Evolutionary conservation across 2,888 invertebrate genomes (phyloP).

Genomic region (Eilema depressum): DNA sequence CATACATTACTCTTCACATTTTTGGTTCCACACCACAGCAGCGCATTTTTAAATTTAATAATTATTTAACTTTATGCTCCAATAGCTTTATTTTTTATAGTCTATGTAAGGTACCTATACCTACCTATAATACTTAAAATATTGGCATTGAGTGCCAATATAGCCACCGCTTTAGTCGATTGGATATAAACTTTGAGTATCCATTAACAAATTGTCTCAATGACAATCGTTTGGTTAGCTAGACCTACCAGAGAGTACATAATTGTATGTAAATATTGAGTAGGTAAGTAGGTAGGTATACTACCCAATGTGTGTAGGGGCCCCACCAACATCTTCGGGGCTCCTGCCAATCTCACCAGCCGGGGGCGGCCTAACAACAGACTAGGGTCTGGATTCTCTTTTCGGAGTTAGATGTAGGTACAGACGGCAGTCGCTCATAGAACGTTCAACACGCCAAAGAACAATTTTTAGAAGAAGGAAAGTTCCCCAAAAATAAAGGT

Average conservation of each 20-base stretch:
- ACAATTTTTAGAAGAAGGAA: neutral
- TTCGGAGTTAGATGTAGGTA: neutral
- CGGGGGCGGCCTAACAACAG: neutral
- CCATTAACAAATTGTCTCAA: constrained; percentile 40
- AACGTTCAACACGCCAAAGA: neutral
- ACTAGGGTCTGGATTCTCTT: too few species aligned
- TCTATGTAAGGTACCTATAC: constrained; percentile 6
- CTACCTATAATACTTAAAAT: constrained; percentile 25
- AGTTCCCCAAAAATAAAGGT: too few species aligned
- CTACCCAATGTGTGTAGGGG: too few species aligned
- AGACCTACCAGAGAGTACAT: neutral
- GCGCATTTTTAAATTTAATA: neutral
- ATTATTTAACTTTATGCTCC: neutral
- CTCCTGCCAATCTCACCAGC: neutral
- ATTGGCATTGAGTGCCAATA: constrained; percentile 38
- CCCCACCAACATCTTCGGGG: too few species aligned
- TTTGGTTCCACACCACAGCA: neutral
- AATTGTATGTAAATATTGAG: too few species aligned
- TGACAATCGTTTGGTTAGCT: constrained; percentile 35
- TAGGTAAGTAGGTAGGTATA: too few species aligned
- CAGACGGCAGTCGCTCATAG: neutral
- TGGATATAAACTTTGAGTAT: constrained; percentile 52
- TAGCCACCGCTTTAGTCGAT: constrained; percentile 46
- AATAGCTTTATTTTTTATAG: neutral
- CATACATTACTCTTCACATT: neutral